phyloP scores from a whole-genome alignment of 1,140 invertebrate genomes.

The Papilio polytes region DNA sequence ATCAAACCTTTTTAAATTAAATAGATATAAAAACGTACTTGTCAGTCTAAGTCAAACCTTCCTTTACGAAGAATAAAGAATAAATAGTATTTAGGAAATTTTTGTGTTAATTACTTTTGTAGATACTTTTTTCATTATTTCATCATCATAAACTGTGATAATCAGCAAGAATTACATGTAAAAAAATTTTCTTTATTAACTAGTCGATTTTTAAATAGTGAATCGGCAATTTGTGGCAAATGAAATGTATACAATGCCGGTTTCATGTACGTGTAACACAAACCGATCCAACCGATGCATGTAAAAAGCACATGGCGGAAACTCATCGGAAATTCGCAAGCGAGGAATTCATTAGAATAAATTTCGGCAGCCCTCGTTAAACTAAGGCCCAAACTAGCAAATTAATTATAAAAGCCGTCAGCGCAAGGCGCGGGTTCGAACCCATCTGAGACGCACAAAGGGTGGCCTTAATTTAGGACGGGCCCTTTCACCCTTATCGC shows the following conservation, averaged over 20 bases:
- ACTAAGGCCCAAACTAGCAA: conserved; percentile 80
- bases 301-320: conserved; percentile 38
- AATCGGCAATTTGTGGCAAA: conserved; percentile 18
- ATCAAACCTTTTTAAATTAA: too few species aligned
- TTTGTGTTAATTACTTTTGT: too few species aligned
- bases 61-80: too few species aligned
- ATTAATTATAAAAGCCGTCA: conserved; percentile 83
- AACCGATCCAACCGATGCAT: conserved; percentile 22
- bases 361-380: conserved; percentile 72
- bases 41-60: too few species aligned
- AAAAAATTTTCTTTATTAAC: neutral
- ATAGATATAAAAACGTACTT: too few species aligned
- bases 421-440: conserved; percentile 75
- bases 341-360: conserved; percentile 69
- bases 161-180: neutral
- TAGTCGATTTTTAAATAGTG: conserved; percentile 4
- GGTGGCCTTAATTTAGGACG: conserved; percentile 70
- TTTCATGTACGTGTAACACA: neutral
- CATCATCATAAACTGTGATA: neutral
- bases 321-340: conserved; percentile 52
- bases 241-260: conserved; percentile 18
- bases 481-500: conserved; percentile 69
- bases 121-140: too few species aligned
- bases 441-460: conserved; percentile 79
- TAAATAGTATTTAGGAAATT: too few species aligned